Evolutionary conservation across 2,113 vertebrate species (phyloP).

Genomic region (Rhea americana): DNA sequence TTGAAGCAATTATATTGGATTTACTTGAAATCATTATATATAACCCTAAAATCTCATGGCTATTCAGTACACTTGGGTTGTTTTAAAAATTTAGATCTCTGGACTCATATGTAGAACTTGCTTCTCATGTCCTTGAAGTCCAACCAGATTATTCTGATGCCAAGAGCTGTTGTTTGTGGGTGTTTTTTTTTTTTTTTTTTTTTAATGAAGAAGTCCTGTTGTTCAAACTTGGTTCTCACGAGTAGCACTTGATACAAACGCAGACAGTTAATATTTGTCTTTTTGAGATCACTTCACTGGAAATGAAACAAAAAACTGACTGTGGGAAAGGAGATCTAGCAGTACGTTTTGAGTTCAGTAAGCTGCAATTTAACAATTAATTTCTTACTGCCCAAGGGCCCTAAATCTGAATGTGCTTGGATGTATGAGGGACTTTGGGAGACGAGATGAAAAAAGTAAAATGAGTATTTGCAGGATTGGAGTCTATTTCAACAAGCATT

Average conservation of each 20-base stretch:
- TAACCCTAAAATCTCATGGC: background rate
- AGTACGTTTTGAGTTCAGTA: background rate
- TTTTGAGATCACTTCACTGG: slow-evolving; percentile 27
- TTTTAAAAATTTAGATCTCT: background rate
- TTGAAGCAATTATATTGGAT: background rate
- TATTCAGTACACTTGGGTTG: background rate
- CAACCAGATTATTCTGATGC: background rate
- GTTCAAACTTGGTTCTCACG: slow-evolving; percentile 27
- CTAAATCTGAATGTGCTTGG: background rate
- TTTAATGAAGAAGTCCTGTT: background rate
- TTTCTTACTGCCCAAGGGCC: background rate
- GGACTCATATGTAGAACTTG: background rate
- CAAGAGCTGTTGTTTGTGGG: background rate
- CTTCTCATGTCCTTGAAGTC: background rate
- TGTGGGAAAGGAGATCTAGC: slow-evolving; percentile 19
- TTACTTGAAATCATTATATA: background rate
- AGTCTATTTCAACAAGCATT: background rate
- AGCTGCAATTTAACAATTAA: background rate
- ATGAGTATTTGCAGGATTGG: background rate
- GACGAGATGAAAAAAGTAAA: background rate
- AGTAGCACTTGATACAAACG: background rate
- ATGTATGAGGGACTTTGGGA: background rate
- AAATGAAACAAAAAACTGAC: slow-evolving; percentile 10
- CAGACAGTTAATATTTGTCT: slow-evolving; percentile 13
- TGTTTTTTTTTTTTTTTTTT: background rate